These are phyloP conservation scores for Trissolcus japonicus DNA, from an alignment of 2,888 invertebrate genomes.

Conservation along the genomic window DNA sequence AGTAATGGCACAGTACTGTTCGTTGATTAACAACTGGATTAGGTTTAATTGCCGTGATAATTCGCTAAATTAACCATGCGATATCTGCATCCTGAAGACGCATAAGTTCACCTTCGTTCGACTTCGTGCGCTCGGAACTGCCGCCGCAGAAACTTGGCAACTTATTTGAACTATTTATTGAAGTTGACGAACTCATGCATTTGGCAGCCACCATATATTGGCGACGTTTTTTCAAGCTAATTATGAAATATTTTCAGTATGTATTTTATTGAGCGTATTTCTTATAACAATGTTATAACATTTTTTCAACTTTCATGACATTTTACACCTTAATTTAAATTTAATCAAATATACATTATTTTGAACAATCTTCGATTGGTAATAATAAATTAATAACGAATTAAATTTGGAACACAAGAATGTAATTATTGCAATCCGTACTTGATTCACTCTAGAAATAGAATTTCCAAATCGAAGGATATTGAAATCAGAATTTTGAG, in stretches of 20 bases:
- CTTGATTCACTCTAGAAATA: not conserved
- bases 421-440: too few relatives aligned
- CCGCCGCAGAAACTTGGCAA: slow-evolving; percentile 33
- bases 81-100: slow-evolving; percentile 42
- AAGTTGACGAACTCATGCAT: slow-evolving; percentile 15
- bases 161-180: slow-evolving; percentile 51
- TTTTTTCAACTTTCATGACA: too few relatives aligned
- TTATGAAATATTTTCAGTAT: too few relatives aligned
- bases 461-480: not conserved
- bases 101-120: slow-evolving; percentile 41
- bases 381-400: too few relatives aligned
- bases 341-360: too few relatives aligned
- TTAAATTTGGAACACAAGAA: too few relatives aligned
- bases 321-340: too few relatives aligned
- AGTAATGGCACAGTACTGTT: slow-evolving; percentile 53
- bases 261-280: too few relatives aligned
- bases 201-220: slow-evolving; percentile 13
- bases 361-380: too few relatives aligned
- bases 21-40: slow-evolving; percentile 67
- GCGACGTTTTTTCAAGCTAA: not conserved
- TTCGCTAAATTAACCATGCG: slow-evolving; percentile 57
- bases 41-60: slow-evolving; percentile 60
- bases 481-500: slow-evolving; percentile 4
- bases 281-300: too few relatives aligned
- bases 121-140: slow-evolving; percentile 26